phyloP scores from a whole-genome alignment of 2,113 vertebrate species.

The Gila orcuttii region DNA sequence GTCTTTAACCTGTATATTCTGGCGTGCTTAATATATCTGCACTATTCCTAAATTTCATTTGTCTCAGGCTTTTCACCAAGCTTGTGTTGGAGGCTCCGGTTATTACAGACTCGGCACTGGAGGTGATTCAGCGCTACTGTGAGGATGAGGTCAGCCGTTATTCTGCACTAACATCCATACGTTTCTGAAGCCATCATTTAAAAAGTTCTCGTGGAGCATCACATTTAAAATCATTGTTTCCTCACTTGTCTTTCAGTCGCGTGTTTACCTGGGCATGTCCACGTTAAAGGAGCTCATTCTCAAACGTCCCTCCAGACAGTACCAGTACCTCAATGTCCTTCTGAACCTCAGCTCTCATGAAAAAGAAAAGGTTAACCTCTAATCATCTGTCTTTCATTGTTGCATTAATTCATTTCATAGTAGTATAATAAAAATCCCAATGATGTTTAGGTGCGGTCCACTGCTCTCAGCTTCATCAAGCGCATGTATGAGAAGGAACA shows the following conservation, averaged over 20 bases:
- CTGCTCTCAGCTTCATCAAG: conserved; percentile 90
- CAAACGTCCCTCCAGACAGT: conserved; percentile 88
- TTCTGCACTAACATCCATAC: background rate
- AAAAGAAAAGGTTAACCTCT: conserved; percentile 85
- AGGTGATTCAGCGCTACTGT: conserved; percentile 93
- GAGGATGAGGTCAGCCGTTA: conserved; percentile 84
- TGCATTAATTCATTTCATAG: background rate
- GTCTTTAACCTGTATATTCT: background rate
- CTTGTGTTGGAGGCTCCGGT: conserved; percentile 90
- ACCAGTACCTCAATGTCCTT: conserved; percentile 92
- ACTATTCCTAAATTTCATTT: background rate
- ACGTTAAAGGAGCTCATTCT: conserved; percentile 91
- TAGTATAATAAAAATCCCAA: background rate
- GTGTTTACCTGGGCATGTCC: conserved; percentile 92
- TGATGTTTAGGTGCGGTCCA: conserved; percentile 84
- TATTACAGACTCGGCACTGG: conserved; percentile 88
- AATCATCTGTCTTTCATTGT: background rate
- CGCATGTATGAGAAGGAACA: conserved; percentile 93
- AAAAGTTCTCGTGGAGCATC: background rate
- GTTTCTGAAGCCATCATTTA: background rate
- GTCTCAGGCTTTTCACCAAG: conserved; percentile 88
- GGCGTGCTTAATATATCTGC: background rate
- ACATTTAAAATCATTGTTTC: background rate
- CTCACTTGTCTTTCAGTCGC: conserved; percentile 77
- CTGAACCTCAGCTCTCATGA: conserved; percentile 94